Percentiles rank a stretch among this genome's conserved stretches.
Evolutionary conservation across 1,140 invertebrate genomes (phyloP).

Genomic region (Meloidogyne hapla): DNA sequence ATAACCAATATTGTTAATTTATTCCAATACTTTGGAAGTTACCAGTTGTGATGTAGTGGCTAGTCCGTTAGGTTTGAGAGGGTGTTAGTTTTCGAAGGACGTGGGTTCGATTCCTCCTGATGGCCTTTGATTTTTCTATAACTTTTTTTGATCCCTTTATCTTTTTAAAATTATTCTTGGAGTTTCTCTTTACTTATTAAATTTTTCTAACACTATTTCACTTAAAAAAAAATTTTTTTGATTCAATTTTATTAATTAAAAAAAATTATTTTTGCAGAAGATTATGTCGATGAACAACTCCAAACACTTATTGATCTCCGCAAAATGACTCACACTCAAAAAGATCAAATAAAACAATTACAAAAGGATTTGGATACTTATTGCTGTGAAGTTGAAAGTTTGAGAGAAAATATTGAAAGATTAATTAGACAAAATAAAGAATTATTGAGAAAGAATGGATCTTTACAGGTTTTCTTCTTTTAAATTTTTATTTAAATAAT

Average conservation of each 20-base stretch:
- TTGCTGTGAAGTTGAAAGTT: slow-evolving; percentile 31
- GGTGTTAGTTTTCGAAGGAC: too few relatives aligned
- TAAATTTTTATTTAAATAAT: not conserved
- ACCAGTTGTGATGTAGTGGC: too few relatives aligned
- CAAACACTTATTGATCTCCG: slow-evolving; percentile 45
- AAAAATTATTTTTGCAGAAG: slow-evolving; percentile 10
- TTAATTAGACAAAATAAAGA: slow-evolving; percentile 52
- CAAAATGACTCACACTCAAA: slow-evolving; percentile 32
- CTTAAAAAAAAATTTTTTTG: not conserved
- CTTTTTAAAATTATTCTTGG: too few relatives aligned
- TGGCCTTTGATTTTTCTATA: too few relatives aligned
- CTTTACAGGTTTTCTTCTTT: slow-evolving; percentile 33
- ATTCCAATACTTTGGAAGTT: too few relatives aligned
- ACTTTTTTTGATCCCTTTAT: too few relatives aligned
- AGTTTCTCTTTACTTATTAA: too few relatives aligned
- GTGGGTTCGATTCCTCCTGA: too few relatives aligned
- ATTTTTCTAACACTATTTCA: not conserved
- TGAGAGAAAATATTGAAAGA: slow-evolving; percentile 54
- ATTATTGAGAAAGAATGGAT: slow-evolving; percentile 49
- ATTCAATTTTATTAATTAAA: not conserved
- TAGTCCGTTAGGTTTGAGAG: too few relatives aligned
- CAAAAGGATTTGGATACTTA: slow-evolving; percentile 27
- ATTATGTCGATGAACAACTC: slow-evolving; percentile 49
- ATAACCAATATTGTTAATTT: too few relatives aligned
- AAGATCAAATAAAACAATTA: slow-evolving; percentile 50